These are phyloP conservation scores for Icerya purchasi DNA, from an alignment of 2,888 invertebrate genomes.

Conservation along the genomic window DNA sequence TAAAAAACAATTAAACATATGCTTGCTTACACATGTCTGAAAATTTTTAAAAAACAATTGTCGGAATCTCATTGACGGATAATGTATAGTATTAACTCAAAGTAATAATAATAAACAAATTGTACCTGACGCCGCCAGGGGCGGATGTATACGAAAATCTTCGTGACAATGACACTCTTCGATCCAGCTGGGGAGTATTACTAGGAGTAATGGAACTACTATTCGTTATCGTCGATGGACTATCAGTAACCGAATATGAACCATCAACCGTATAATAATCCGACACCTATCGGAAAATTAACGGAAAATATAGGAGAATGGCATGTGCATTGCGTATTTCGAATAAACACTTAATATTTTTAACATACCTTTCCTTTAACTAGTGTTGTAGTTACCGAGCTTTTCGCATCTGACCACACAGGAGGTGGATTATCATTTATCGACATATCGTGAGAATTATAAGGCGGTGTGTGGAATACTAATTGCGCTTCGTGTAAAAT, in stretches of 20 bases:
- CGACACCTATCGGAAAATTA: no score
- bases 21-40: no score
- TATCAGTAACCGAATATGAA: conserved; percentile 11
- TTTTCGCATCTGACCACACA: conserved; percentile 11
- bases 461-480: conserved; percentile 76
- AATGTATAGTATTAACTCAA: no score
- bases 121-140: neutral
- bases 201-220: conserved; percentile 23
- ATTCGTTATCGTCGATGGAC: conserved; percentile 12
- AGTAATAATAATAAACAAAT: no score
- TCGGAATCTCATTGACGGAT: no score
- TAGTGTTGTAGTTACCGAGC: neutral
- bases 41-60: no score
- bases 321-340: no score
- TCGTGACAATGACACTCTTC: conserved; percentile 24
- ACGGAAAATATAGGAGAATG: no score
- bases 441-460: conserved; percentile 48
- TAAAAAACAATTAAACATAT: no score
- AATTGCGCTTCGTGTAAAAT: conserved; percentile 66
- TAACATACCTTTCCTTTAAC: neutral
- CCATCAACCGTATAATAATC: neutral
- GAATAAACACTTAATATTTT: no score
- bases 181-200: conserved; percentile 27
- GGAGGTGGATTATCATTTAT: conserved; percentile 19
- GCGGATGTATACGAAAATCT: conserved; percentile 39